Evolutionary conservation across 2,797 vertebrate genomes (phyloP), one percentile per base, ranked within the genome.

Genomic region (Rhinichthys osculus): DNA sequence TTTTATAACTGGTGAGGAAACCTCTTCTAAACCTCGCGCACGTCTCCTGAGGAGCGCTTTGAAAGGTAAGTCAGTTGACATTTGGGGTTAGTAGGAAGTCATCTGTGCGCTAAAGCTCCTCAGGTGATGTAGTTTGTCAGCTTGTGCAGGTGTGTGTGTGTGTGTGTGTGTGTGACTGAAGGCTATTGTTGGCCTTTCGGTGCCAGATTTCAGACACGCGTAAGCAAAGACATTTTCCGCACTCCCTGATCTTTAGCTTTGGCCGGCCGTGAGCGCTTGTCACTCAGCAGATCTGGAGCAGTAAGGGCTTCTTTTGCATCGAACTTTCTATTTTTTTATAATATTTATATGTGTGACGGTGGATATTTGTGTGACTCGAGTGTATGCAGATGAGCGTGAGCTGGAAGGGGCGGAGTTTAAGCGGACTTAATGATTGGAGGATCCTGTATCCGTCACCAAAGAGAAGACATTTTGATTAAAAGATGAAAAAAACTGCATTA

Each of bases 181-280:
- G 81, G 90, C 83, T 86, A 74, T 74, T 16, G 47, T 47, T 86
- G 88, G 86, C 86, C 89, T 91, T 91, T 89, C 47, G 23, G 42
- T 73, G 69, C 54, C 42, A 81, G 82, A 35, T 87, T 87, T 87
- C 64, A 87, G 82, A 76, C 62, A 35, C 70, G 84, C 40, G 66
- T 57, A 78, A 78, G 66, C 62, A 57, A 78, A 57, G 83, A 54
- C 7, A 47, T 82, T 73, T 82, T 73, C 81, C n/a, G 6, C 10
- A 33, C 81, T 30, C n/a, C 1, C 81, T 62, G 70, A 74, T 83
- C 70, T 74, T 42, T 83, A 16, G 40, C 30, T 72, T 23, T 82
- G 79, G 80, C 66, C 35, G 9, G 52, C 64, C 10, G 13, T 72
- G 35, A 59, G 69, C 69, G 1, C n/a, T 30, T 50, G 81, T 64